These are phyloP conservation scores for Sternotherus odoratus DNA, from an alignment of 2,797 vertebrate species.

Conservation along the genomic window DNA sequence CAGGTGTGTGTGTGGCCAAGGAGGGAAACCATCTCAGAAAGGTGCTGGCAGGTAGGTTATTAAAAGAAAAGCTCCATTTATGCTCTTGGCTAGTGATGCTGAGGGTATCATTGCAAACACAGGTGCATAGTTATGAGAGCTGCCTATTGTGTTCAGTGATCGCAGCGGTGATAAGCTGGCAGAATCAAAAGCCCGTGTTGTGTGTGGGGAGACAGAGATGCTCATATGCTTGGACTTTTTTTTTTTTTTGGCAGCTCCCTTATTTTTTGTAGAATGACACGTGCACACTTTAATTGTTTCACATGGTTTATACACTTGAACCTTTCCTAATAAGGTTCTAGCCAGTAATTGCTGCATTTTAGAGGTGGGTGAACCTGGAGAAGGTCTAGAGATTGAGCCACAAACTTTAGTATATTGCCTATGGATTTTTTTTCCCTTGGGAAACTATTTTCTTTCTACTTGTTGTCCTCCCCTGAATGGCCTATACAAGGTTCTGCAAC, in stretches of 20 bases:
- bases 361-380: not conserved
- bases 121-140: not conserved
- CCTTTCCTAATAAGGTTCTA: not conserved
- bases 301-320: not conserved
- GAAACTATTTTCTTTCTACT: not conserved
- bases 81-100: not conserved
- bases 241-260: not conserved
- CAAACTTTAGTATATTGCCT: not conserved
- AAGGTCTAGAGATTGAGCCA: not conserved
- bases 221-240: not conserved
- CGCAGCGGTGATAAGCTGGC: not conserved
- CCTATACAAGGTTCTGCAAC: not conserved
- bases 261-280: not conserved
- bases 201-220: not conserved
- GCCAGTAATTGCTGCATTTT: not conserved
- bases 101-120: not conserved
- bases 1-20: not conserved
- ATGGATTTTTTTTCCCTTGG: not conserved
- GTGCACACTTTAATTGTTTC: not conserved
- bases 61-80: not conserved
- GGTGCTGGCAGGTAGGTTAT: not conserved
- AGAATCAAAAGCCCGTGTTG: not conserved
- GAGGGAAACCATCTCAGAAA: not conserved
- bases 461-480: too few species aligned
- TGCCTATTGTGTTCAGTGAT: not conserved